Evolutionary conservation across 2,113 vertebrate genomes (phyloP).

Genomic region (Castor canadensis): DNA sequence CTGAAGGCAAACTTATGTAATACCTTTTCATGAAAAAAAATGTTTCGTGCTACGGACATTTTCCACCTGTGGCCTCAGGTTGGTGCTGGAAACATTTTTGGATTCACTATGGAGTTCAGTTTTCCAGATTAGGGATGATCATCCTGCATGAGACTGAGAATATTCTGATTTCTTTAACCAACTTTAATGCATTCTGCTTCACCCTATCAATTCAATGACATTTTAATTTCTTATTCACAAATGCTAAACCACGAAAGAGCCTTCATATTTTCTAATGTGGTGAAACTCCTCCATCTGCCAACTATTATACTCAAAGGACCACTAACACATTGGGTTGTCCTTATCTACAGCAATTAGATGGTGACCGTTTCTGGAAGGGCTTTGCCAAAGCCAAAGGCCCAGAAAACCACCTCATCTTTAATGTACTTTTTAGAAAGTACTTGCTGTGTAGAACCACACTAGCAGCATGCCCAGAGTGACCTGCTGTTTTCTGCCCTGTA

Average conservation of each 20-base stretch:
- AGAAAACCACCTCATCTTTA: neutral
- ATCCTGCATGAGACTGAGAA: neutral
- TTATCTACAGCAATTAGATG: neutral
- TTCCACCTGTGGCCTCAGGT: neutral
- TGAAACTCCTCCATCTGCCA: neutral
- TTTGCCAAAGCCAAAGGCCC: neutral
- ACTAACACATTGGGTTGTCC: neutral
- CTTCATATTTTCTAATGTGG: neutral
- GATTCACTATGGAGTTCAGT: neutral
- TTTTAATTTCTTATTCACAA: conserved; percentile 13
- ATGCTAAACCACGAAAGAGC: neutral
- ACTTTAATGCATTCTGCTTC: neutral
- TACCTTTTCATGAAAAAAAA: neutral
- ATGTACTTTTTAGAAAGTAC: neutral
- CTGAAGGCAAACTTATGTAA: neutral
- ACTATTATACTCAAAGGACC: neutral
- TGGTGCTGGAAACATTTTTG: neutral
- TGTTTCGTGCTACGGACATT: neutral
- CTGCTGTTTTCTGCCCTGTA: neutral
- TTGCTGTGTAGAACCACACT: neutral
- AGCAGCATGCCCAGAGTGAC: too few relatives aligned
- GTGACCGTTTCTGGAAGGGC: neutral
- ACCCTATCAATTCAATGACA: neutral
- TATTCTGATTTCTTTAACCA: neutral
- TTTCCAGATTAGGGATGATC: neutral